A percentile compares a stretch with the other conserved stretches of the same genome.
These are phyloP conservation scores for Pipistrellus pygmaeus DNA, from an alignment of 2,797 vertebrate genomes.

Conservation along the genomic window DNA sequence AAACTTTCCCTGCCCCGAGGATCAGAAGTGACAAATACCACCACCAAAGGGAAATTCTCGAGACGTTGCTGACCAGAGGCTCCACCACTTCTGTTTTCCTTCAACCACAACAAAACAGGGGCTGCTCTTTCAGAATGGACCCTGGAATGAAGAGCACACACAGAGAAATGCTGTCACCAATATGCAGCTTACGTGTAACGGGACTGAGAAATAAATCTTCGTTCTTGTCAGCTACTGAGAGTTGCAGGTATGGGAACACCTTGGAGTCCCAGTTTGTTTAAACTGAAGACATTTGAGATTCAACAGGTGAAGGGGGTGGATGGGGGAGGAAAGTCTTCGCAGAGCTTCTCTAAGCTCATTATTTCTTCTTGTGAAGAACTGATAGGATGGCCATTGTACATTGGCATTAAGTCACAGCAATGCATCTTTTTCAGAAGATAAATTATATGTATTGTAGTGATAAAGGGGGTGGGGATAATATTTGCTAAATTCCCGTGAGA, in stretches of 20 bases:
- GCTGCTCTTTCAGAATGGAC: neutral
- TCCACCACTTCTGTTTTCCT: neutral
- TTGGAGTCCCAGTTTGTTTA: neutral
- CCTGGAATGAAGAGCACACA: neutral
- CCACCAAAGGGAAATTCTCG: neutral
- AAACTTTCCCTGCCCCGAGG: neutral
- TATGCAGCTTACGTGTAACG: neutral
- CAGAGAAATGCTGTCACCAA: neutral
- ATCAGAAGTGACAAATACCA: neutral
- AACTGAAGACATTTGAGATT: neutral
- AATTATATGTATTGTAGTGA: neutral
- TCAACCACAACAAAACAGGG: neutral
- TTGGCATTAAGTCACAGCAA: neutral
- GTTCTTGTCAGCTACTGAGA: neutral
- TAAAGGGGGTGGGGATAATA: conserved; percentile 6
- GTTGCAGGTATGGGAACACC: neutral
- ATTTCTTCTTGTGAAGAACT: conserved; percentile 8
- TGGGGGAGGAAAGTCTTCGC: neutral
- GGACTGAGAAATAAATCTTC: neutral
- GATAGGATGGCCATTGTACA: neutral
- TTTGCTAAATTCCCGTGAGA: neutral
- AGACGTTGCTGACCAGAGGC: neutral
- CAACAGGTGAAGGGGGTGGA: neutral
- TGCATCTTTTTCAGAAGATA: conserved; percentile 1
- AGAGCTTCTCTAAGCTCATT: neutral